Base-by-base conservation (phyloP, 2,797 vertebrate genomes). In the Microhierax caerulescens region DNA sequence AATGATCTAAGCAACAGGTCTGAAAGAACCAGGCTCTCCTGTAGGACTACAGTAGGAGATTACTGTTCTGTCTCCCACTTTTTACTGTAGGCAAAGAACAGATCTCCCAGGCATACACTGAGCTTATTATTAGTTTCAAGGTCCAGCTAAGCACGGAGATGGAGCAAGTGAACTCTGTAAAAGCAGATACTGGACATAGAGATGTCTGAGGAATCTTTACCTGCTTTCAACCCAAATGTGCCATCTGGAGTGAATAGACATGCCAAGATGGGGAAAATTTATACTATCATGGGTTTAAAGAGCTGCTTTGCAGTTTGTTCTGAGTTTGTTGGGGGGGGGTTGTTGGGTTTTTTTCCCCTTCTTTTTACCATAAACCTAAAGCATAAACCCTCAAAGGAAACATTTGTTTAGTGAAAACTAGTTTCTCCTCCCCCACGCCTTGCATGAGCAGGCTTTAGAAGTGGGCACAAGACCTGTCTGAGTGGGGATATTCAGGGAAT, bases 201-300 rank as follows among this genome's bases (percentile, higher is more conserved):
- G 37, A 51, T 39, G 17, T 87, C 80, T 93, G 70, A 95, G 83
- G 83, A 90, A 72, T 80, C 59, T 88, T 93, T 74, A 95, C 94
- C 94, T 95, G 68, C 68, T 85, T 77, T 82, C 81, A 87, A 72
- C 81, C 13, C 68, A 83, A 85, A 91, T 41, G 45, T 87, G 54
- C 83, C 88, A 79, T 92, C 94, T 94, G 95, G 81, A 93, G 63
- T 85, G 60, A 94, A 87, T 36, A 85, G 88, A 84, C 43, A 74
- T 53, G 86, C 78, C 81, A 91, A 87, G 78, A 67, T 57, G 37
- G 75, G 48, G 36, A 70, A 94, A 94, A 96, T 83, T 80, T 85
- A 73, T 88, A 56, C 47, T 25, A n/a, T 70, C 30, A 23, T 67
- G 48, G 23, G 37, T 81, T 93, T 95, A 70, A 74, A 92, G 56